These are phyloP conservation scores for Latrodectus hesperus DNA, from an alignment of 2,888 invertebrate species.

Conservation along the genomic window DNA sequence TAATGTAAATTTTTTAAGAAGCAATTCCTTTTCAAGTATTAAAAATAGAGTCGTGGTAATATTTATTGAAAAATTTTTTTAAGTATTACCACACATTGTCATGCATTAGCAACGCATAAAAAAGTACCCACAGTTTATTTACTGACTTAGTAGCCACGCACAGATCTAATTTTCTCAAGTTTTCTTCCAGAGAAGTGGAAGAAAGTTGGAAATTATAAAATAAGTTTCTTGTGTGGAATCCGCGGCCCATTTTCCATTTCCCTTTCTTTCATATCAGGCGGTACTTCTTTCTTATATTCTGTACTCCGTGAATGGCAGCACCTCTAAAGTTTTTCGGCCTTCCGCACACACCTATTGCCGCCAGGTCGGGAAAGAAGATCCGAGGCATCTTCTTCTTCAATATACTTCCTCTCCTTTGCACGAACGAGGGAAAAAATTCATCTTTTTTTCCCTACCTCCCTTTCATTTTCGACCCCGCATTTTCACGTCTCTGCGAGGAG, in stretches of 20 bases:
- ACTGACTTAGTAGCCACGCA: too few relatives aligned
- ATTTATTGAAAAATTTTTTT: too few relatives aligned
- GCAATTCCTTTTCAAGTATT: too few relatives aligned
- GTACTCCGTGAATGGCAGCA: conserved; percentile 42
- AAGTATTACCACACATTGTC: too few relatives aligned
- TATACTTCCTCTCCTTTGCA: conserved; percentile 41
- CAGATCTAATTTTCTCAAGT: too few relatives aligned
- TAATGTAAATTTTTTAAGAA: too few relatives aligned
- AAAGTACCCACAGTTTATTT: too few relatives aligned
- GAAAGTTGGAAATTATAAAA: not conserved
- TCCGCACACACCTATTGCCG: conserved; percentile 40
- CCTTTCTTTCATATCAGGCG: conserved; percentile 14
- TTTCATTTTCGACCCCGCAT: not conserved
- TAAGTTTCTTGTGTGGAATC: not conserved
- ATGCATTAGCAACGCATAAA: too few relatives aligned
- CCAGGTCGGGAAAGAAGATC: not conserved
- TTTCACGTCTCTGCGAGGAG: not conserved
- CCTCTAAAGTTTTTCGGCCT: conserved; percentile 47
- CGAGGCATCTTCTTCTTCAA: conserved; percentile 16
- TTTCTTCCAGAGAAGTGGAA: too few relatives aligned
- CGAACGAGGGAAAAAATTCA: conserved; percentile 2
- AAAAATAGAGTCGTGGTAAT: too few relatives aligned
- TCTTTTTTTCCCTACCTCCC: not conserved
- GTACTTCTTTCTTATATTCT: conserved; percentile 7
- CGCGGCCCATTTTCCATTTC: conserved; percentile 22